These are phyloP conservation scores for Merluccius polli DNA, from an alignment of 2,797 vertebrate genomes.

Conservation along the genomic window DNA sequence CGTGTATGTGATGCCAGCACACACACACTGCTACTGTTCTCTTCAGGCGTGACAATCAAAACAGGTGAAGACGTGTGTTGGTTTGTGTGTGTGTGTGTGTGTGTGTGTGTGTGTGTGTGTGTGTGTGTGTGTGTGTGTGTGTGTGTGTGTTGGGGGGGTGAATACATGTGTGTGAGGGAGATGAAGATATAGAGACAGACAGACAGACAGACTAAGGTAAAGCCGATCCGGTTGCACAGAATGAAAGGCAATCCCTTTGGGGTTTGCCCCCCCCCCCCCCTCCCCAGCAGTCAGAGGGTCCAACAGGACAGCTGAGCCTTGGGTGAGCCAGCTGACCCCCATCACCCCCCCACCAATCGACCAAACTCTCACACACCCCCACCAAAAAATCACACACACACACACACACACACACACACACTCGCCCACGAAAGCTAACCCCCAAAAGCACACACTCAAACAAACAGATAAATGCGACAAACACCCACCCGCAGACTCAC, in stretches of 20 bases:
- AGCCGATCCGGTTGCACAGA: conserved; percentile 47
- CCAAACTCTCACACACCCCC: too few species aligned
- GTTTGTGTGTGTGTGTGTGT: conserved; percentile 9
- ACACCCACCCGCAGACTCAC: conserved; percentile 6
- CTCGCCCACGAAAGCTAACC: neutral
- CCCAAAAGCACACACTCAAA: neutral
- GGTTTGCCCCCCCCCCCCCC: conserved; percentile 40
- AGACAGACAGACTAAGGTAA: neutral
- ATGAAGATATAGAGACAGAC: neutral
- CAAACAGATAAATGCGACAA: conserved; percentile 4
- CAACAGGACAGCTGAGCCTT: conserved; percentile 49
- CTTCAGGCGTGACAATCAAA: too few species aligned
- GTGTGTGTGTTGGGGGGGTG: neutral
- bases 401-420: neutral
- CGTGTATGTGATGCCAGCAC: too few species aligned
- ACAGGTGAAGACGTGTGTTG: too few species aligned
- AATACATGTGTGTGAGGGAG: neutral
- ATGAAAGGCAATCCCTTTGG: conserved; percentile 56
- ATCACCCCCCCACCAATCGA: too few species aligned
- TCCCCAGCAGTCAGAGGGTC: conserved; percentile 31
- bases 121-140: conserved; percentile 5
- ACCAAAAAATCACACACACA: too few species aligned
- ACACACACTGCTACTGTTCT: too few species aligned
- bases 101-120: conserved; percentile 22
- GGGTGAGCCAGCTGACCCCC: neutral